Evolutionary conservation across 2,113 vertebrate species (phyloP).

Genomic region (Mandrillus leucophaeus): DNA sequence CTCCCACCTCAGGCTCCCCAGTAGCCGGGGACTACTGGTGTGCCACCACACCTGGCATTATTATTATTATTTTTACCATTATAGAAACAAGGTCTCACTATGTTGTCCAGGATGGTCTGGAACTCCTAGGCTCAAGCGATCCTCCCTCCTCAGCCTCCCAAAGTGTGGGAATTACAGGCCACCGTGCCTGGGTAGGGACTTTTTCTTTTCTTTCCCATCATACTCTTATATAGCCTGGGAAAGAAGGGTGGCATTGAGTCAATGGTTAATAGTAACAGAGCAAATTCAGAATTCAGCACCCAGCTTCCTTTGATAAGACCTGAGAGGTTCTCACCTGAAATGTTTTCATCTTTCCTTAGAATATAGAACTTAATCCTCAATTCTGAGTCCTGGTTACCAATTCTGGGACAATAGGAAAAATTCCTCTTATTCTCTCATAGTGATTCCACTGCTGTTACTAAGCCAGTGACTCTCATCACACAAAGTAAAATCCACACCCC

Average conservation of each 20-base stretch:
- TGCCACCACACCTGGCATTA: background rate
- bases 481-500: background rate
- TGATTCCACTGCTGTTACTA: background rate
- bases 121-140: too few relatives aligned
- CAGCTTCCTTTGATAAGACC: background rate
- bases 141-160: too few relatives aligned
- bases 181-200: background rate
- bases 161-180: too few relatives aligned
- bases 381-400: background rate
- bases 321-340: background rate
- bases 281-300: conserved; percentile 1
- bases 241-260: background rate
- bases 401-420: background rate
- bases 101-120: too few relatives aligned
- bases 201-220: background rate
- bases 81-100: too few relatives aligned
- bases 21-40: background rate
- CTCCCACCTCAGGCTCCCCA: background rate
- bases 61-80: too few relatives aligned
- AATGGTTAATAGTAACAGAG: background rate
- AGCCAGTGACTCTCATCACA: background rate
- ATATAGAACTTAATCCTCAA: background rate
- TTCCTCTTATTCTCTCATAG: background rate
- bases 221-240: background rate
- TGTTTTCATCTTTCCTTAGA: too few relatives aligned